Conservation (phyloP, 2,113 vertebrate species). For the Globicephala melas region DNA sequence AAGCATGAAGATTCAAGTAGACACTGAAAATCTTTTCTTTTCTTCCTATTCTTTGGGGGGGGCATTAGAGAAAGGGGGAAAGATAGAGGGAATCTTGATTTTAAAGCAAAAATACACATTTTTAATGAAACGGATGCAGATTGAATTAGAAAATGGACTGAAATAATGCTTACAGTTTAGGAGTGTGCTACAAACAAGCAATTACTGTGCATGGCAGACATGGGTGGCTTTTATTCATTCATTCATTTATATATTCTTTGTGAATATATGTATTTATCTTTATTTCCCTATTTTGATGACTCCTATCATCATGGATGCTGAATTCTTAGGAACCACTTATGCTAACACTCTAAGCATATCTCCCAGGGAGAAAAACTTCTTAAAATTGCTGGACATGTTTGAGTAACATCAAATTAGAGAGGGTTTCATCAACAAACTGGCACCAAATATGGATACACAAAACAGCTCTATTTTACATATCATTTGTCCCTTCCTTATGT, state of each 20-base stretch:
- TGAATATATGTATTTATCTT: not conserved
- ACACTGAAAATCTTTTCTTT: slow-evolving; percentile 65
- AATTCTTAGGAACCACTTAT: not conserved
- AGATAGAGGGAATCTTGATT: not conserved
- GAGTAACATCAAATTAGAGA: not conserved
- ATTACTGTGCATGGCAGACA: not conserved
- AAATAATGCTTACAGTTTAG: fast-evolving
- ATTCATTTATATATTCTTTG: not conserved
- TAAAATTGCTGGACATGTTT: not conserved
- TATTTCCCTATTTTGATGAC: slow-evolving; percentile 13
- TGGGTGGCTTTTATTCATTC: not conserved
- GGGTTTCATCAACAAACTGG: not conserved
- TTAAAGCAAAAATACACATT: not conserved
- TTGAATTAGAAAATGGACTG: slow-evolving; percentile 40
- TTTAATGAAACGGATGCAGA: slow-evolving; percentile 1
- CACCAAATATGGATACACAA: not conserved
- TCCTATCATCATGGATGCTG: not conserved
- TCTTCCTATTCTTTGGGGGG: slow-evolving; percentile 48
- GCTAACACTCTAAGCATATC: not conserved
- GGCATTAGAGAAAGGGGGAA: slow-evolving; percentile 20
- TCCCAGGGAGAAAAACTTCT: not conserved
- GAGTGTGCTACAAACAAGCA: not conserved
- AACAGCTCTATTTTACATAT: not conserved
- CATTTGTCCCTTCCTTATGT: not conserved
- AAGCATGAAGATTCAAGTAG: slow-evolving; percentile 45